Conservation (phyloP, 2,888 invertebrate species). For the Amaurobius ferox region DNA sequence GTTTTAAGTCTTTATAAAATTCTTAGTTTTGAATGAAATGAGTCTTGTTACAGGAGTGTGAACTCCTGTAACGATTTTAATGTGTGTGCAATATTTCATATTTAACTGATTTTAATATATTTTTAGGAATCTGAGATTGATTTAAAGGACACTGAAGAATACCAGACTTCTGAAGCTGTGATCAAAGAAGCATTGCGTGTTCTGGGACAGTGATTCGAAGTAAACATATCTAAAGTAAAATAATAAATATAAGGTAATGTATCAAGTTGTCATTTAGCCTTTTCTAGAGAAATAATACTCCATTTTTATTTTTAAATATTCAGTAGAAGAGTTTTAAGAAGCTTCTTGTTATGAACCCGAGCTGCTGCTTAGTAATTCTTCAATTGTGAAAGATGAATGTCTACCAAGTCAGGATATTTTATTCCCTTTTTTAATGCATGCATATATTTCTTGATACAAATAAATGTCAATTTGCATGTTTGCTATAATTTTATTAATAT, state of each 20-base stretch:
- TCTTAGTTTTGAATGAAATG: too few species aligned
- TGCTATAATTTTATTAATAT: too few species aligned
- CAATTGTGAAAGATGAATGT: conserved; percentile 15
- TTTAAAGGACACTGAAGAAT: conserved; percentile 63
- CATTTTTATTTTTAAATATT: neutral
- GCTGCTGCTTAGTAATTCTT: neutral
- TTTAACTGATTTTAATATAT: too few species aligned
- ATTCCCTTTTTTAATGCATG: too few species aligned
- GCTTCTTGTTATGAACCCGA: neutral
- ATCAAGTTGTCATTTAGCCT: neutral
- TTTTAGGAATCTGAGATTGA: conserved; percentile 60
- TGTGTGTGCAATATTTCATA: too few species aligned
- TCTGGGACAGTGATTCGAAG: conserved; percentile 50
- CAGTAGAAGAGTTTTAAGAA: neutral
- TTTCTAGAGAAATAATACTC: neutral
- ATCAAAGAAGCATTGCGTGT: conserved; percentile 34
- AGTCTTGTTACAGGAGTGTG: too few species aligned
- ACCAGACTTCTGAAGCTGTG: conserved; percentile 43
- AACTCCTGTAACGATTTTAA: too few species aligned
- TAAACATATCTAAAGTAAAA: conserved; percentile 69
- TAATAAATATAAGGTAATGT: conserved; percentile 58
- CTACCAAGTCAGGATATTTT: conserved; percentile 58
- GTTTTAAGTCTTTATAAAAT: too few species aligned
- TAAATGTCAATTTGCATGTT: too few species aligned
- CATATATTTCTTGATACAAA: too few species aligned